phyloP scores from a whole-genome alignment of 2,888 invertebrate species.

The Drosophila flavopinicola region DNA sequence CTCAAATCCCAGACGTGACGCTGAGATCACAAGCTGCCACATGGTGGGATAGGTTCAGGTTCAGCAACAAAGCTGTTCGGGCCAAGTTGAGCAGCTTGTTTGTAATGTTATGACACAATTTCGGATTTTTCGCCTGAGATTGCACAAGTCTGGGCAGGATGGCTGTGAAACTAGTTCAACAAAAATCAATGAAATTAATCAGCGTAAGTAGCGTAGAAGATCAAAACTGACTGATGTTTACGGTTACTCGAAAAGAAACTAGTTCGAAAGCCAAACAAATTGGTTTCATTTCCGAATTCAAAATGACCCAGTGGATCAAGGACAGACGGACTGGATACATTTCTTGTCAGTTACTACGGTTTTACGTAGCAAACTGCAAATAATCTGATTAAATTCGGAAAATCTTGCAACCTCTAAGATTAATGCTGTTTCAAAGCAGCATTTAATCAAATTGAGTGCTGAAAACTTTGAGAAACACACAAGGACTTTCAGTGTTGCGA shows the following conservation, averaged over 20 bases:
- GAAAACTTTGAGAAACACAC: background rate
- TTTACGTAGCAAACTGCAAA: background rate
- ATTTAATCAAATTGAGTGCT: background rate
- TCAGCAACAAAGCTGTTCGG: slow-evolving; percentile 45
- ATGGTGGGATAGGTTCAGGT: slow-evolving; percentile 76
- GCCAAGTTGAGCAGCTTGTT: slow-evolving; percentile 61
- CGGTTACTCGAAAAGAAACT: slow-evolving; percentile 29
- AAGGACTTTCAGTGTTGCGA: background rate
- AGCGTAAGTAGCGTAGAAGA: slow-evolving; percentile 15
- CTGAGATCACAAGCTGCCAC: slow-evolving; percentile 29
- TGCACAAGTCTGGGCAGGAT: slow-evolving; percentile 30
- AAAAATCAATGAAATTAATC: slow-evolving; percentile 40
- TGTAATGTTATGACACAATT: slow-evolving; percentile 75
- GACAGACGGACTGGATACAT: slow-evolving; percentile 18
- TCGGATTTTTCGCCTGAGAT: slow-evolving; percentile 38
- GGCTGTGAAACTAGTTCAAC: slow-evolving; percentile 39
- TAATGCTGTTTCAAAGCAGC: background rate
- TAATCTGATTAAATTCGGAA: background rate
- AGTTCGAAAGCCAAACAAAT: slow-evolving; percentile 14
- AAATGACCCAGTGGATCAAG: slow-evolving; percentile 39
- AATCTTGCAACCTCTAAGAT: background rate
- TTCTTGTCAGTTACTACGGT: background rate
- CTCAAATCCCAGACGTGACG: slow-evolving; percentile 19
- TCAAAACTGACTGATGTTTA: slow-evolving; percentile 22
- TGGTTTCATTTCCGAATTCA: background rate